phyloP scores from a whole-genome alignment of 2,113 vertebrate genomes.

The Dolichallabes microphthalmus region DNA sequence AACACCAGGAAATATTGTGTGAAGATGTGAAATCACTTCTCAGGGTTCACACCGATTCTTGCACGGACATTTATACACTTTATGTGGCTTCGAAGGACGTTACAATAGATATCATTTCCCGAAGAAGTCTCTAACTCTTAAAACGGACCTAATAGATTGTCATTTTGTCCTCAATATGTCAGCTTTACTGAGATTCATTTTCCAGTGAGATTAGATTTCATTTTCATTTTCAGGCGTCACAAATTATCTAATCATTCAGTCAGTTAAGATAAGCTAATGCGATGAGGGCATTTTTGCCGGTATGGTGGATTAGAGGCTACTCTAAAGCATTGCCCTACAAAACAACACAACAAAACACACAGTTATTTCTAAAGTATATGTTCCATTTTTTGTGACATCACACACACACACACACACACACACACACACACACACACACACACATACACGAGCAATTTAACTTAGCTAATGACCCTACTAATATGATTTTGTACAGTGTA shows the following conservation, averaged over 20 bases:
- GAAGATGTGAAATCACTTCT: not conserved
- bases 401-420: not conserved
- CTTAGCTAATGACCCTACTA: not conserved
- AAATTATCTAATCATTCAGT: not conserved
- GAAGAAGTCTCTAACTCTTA: not conserved
- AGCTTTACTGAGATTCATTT: not conserved
- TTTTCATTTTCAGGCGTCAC: not conserved
- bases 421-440: not conserved
- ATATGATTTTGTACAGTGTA: not conserved
- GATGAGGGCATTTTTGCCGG: not conserved
- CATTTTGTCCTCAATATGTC: not conserved
- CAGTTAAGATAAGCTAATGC: not conserved
- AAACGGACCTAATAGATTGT: not conserved
- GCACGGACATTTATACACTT: not conserved
- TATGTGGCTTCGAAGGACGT: not conserved
- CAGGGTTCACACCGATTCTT: not conserved
- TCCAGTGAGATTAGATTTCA: not conserved
- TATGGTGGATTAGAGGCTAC: not conserved
- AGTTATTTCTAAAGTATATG: no score
- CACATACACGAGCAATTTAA: not conserved
- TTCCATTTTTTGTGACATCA: not conserved
- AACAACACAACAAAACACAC: constrained; percentile 3
- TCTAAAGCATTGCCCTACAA: not conserved
- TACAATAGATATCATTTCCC: not conserved
- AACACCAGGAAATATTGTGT: not conserved